phyloP scores from a whole-genome alignment of 2,888 invertebrate genomes.

The Acronicta aceris region DNA sequence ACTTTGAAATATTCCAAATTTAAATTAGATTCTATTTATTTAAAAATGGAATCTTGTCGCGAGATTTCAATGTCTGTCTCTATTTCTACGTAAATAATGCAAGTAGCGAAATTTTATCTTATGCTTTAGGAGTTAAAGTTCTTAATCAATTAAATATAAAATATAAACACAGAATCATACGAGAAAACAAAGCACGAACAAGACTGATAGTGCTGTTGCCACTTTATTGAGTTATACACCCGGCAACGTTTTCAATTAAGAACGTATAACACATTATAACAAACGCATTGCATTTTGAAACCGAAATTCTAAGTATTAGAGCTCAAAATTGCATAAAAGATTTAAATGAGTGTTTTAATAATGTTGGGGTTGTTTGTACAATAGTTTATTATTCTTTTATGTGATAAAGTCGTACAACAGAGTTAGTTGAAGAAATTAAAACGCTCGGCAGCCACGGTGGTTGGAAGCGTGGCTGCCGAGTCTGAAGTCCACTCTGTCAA shows the following conservation, averaged over 20 bases:
- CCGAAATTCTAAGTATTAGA: background rate
- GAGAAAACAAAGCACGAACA: slow-evolving; percentile 27
- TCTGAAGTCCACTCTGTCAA: too few species aligned
- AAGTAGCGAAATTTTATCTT: background rate
- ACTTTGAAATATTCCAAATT: too few species aligned
- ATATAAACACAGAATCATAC: slow-evolving; percentile 5
- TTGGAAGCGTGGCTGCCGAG: too few species aligned
- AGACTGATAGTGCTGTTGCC: slow-evolving; percentile 31
- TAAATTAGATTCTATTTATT: background rate
- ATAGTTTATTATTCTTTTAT: slow-evolving; percentile 7
- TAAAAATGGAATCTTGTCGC: background rate
- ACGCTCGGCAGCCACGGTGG: too few species aligned
- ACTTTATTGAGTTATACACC: slow-evolving; percentile 25
- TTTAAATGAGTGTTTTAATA: slow-evolving; percentile 11
- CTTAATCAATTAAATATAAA: background rate
- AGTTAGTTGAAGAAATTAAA: too few species aligned
- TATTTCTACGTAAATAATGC: too few species aligned
- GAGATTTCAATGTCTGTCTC: too few species aligned
- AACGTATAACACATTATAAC: background rate
- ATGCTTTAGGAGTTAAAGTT: background rate
- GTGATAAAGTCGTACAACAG: background rate
- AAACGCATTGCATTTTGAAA: background rate
- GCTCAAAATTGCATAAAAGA: background rate
- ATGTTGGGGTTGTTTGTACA: slow-evolving; percentile 5
- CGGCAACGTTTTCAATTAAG: slow-evolving; percentile 14